Conservation (phyloP, 2,888 invertebrate species). For the Caradrina kadenii region DNA sequence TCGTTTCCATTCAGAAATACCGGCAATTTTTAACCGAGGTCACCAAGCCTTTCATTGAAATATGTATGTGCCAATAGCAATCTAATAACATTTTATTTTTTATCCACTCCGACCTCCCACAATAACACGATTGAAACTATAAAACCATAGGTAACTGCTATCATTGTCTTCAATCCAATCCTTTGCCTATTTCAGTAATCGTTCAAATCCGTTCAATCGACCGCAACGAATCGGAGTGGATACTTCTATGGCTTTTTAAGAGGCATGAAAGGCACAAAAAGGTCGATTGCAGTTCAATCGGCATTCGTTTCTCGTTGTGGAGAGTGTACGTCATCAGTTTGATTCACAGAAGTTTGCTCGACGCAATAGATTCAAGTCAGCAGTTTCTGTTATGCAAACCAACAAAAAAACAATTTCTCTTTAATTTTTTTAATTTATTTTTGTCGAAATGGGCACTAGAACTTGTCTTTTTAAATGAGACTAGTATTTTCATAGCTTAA, state of each 20-base stretch:
- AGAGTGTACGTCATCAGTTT: constrained; percentile 21
- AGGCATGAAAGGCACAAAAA: constrained; percentile 46
- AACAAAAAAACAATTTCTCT: constrained; percentile 25
- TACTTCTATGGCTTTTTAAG: constrained; percentile 44
- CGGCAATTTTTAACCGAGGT: constrained; percentile 46
- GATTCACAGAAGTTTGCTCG: constrained; percentile 21
- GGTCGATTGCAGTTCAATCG: constrained; percentile 26
- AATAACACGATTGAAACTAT: neutral
- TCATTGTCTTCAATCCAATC: constrained; percentile 23
- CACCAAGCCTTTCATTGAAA: constrained; percentile 42
- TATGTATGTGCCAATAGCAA: constrained; percentile 17
- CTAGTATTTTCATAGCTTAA: neutral
- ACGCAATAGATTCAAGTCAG: constrained; percentile 16
- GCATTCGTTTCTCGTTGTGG: constrained; percentile 24
- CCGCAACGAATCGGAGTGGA: constrained; percentile 25
- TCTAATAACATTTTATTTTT: constrained; percentile 15
- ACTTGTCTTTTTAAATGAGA: neutral
- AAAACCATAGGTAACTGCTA: constrained; percentile 13
- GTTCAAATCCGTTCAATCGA: constrained; percentile 38
- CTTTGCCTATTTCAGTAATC: constrained; percentile 30
- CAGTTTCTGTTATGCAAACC: constrained; percentile 32
- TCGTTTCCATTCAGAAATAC: constrained; percentile 30
- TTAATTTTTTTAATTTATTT: constrained; percentile 6
- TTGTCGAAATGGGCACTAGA: neutral
- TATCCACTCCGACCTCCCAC: constrained; percentile 18